Conservation (phyloP, 2,888 invertebrate genomes). For the Cosmorhoe ocellata region DNA sequence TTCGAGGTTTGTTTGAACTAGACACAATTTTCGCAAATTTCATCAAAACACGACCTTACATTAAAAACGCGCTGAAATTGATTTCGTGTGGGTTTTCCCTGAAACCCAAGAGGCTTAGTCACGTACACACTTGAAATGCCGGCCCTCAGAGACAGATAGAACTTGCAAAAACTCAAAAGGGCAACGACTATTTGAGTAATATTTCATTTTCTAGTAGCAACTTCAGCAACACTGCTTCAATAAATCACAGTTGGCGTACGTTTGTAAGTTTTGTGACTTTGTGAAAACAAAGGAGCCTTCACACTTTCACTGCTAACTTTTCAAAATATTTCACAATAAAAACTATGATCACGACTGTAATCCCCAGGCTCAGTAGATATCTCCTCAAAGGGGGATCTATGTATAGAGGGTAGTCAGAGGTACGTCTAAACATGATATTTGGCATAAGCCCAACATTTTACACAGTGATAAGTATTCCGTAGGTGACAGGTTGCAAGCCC, state of each 20-base stretch:
- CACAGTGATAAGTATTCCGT: too few relatives aligned
- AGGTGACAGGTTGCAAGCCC: too few relatives aligned
- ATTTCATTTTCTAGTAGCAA: conserved; percentile 20
- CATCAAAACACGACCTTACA: neutral
- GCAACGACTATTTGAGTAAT: conserved; percentile 17
- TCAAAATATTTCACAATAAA: too few relatives aligned
- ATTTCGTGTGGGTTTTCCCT: conserved; percentile 7
- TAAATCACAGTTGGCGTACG: conserved; percentile 26
- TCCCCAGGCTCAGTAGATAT: too few relatives aligned
- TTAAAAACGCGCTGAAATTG: conserved; percentile 8
- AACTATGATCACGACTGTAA: too few relatives aligned
- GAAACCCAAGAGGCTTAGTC: conserved; percentile 3
- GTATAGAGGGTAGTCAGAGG: too few relatives aligned
- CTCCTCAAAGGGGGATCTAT: too few relatives aligned
- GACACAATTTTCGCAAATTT: too few relatives aligned
- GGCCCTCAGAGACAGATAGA: conserved; percentile 15
- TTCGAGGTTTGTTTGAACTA: too few relatives aligned
- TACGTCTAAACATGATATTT: too few relatives aligned
- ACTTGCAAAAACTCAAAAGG: conserved; percentile 24
- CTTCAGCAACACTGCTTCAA: conserved; percentile 16
- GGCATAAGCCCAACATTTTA: too few relatives aligned
- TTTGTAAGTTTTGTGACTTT: conserved; percentile 29
- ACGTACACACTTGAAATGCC: conserved; percentile 13
- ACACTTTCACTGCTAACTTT: too few relatives aligned
- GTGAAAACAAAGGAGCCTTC: conserved; percentile 1